Evolutionary conservation across 2,113 vertebrate genomes (phyloP).

Genomic region (Saguinus imperator): DNA sequence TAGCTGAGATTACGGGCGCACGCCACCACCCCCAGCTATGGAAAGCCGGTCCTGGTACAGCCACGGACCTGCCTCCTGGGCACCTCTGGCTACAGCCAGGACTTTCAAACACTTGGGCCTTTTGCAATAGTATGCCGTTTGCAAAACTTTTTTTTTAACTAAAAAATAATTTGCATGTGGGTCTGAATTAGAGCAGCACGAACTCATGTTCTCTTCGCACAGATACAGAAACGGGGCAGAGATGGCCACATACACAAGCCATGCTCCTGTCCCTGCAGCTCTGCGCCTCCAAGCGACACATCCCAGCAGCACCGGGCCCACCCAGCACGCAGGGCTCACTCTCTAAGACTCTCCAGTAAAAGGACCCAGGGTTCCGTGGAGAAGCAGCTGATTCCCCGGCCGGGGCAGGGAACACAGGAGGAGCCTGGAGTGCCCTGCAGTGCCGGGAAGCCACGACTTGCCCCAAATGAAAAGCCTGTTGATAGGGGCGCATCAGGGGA

Average conservation of each 20-base stretch:
- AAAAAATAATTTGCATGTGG: not conserved
- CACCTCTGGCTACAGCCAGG: not conserved
- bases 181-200: not conserved
- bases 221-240: not conserved
- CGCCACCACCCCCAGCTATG: not conserved
- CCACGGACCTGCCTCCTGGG: not conserved
- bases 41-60: too few relatives aligned
- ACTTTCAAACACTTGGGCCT: not conserved
- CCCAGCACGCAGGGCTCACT: not conserved
- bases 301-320: not conserved
- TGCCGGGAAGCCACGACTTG: not conserved
- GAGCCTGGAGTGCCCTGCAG: not conserved
- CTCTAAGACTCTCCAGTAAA: not conserved
- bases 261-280: not conserved
- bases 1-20: too few relatives aligned
- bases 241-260: not conserved
- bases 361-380: not conserved
- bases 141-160: not conserved
- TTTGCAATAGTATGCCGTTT: not conserved
- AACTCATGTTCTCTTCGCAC: not conserved
- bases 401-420: not conserved
- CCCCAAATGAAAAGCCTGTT: not conserved
- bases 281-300: not conserved
- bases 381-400: not conserved
- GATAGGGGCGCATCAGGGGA: accelerated